These are phyloP conservation scores for Phylloscopus whistleri DNA, from an alignment of 2,113 vertebrate genomes.

Conservation along the genomic window DNA sequence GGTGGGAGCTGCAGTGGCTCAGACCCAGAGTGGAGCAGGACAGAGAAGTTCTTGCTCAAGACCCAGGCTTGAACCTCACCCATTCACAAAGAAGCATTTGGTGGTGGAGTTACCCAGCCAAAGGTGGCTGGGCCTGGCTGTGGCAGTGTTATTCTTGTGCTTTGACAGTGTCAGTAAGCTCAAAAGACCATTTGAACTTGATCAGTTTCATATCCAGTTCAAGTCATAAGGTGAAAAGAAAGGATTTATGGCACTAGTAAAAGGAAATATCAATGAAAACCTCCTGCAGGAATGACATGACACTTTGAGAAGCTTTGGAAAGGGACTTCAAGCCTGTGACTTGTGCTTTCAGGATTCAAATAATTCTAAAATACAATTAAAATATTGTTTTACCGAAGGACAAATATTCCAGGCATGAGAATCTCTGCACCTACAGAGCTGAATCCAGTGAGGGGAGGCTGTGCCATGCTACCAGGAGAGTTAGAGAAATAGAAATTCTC, in stretches of 20 bases:
- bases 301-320: neutral
- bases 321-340: neutral
- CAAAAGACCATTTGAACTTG: neutral
- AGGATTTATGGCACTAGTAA: neutral
- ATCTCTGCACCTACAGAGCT: neutral
- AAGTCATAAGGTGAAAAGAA: neutral
- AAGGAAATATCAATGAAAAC: neutral
- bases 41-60: neutral
- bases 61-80: neutral
- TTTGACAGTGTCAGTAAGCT: neutral
- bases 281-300: neutral
- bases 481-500: neutral
- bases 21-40: neutral
- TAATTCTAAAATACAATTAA: neutral
- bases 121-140: neutral
- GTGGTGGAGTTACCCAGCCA: neutral
- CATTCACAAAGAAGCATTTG: neutral
- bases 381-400: neutral
- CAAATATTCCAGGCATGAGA: neutral
- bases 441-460: neutral
- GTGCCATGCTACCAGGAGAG: neutral
- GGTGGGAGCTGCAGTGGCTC: neutral
- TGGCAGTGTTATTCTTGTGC: neutral
- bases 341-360: neutral
- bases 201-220: neutral